A percentile compares a stretch with the other conserved stretches of the same genome.
These are phyloP conservation scores for Seira musarum DNA, from an alignment of 2,888 invertebrate species.

Conservation along the genomic window DNA sequence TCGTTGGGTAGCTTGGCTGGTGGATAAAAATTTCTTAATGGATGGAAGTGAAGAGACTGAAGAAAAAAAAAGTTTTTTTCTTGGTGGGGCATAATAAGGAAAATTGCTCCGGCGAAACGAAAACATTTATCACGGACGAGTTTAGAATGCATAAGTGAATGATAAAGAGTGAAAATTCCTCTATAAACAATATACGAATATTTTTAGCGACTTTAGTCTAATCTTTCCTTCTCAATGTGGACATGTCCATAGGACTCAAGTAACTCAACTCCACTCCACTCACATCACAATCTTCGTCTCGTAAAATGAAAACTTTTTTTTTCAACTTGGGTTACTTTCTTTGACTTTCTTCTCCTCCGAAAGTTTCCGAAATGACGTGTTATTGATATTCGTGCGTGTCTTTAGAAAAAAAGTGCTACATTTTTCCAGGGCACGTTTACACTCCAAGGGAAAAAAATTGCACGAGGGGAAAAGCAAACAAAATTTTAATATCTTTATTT, in stretches of 20 bases:
- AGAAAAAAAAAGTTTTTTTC: constrained; percentile 1
- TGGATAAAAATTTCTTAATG: constrained; percentile 5
- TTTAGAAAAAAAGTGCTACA: not conserved
- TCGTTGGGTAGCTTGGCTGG: too few relatives aligned
- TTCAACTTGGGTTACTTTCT: too few relatives aligned
- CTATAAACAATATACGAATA: not conserved
- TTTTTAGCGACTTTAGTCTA: not conserved
- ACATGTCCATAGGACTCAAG: not conserved
- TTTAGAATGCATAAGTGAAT: constrained; percentile 35
- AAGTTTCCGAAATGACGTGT: not conserved
- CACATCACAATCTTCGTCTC: not conserved
- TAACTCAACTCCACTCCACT: too few relatives aligned
- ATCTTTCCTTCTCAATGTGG: not conserved
- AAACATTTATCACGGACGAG: constrained; percentile 50
- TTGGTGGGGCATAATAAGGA: constrained; percentile 1
- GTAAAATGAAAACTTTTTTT: not conserved
- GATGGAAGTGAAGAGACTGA: constrained; percentile 1
- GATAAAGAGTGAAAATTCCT: constrained; percentile 37
- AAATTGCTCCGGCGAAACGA: constrained; percentile 22
- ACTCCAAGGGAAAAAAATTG: constrained; percentile 22
- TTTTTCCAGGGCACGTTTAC: constrained; percentile 12
- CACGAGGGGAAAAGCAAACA: constrained; percentile 29
- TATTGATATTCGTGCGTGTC: constrained; percentile 10
- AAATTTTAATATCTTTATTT: constrained; percentile 49
- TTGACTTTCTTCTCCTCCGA: not conserved